phyloP scores from a whole-genome alignment of 92 coral and sea anemone genomes.

The Zoanthus solanderi region DNA sequence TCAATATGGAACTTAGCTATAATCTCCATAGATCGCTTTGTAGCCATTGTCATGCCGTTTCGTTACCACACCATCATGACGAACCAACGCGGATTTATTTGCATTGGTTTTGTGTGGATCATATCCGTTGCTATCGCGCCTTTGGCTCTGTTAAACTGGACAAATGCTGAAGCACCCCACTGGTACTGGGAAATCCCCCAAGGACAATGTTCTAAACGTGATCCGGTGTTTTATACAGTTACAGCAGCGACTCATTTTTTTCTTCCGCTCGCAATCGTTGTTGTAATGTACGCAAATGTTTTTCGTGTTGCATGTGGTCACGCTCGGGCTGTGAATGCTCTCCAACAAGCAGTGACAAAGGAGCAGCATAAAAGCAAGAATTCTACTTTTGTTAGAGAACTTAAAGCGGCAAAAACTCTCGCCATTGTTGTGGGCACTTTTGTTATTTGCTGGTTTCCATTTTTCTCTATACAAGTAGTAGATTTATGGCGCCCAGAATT shows the following conservation, averaged over 20 bases:
- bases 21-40: conserved; percentile 89
- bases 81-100: conserved; percentile 49
- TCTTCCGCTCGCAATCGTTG: conserved; percentile 75
- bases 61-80: conserved; percentile 90
- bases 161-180: conserved; percentile 44
- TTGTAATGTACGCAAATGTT: conserved; percentile 83
- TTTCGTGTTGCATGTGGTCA: conserved; percentile 90
- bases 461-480: conserved; percentile 61
- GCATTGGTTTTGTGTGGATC: conserved; percentile 80
- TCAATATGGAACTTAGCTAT: conserved; percentile 92
- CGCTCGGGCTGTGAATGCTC: conserved; percentile 88
- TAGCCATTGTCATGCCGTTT: conserved; percentile 89
- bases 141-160: conserved; percentile 79
- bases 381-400: conserved; percentile 78
- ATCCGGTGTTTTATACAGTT: conserved; percentile 78
- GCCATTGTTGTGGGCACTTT: conserved; percentile 94
- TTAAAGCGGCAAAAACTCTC: conserved; percentile 94
- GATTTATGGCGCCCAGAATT: conserved; percentile 62
- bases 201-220: conserved; percentile 62
- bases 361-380: conserved; percentile 55
- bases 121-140: conserved; percentile 64
- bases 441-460: conserved; percentile 91
- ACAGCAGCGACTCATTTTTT: conserved; percentile 70
- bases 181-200: conserved; percentile 32
- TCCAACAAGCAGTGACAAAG: conserved; percentile 64